Conservation (phyloP, 2,113 vertebrate species). For the Fulmarus glacialis region DNA sequence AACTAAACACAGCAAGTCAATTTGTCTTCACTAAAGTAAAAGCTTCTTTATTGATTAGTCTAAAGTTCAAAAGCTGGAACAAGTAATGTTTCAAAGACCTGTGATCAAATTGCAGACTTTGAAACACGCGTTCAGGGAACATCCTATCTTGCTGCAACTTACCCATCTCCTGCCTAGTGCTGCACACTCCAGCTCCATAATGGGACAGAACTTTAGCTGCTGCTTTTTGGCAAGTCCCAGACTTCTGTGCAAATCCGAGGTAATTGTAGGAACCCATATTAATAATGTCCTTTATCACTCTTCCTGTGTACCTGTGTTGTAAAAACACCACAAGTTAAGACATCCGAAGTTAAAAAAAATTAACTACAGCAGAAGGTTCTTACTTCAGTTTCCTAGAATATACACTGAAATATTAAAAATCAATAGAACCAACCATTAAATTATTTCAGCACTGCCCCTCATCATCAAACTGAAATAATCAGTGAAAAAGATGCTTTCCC, state of each 20-base stretch:
- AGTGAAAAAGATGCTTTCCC: background rate
- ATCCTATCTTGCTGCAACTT: constrained; percentile 31
- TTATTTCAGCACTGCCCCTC: background rate
- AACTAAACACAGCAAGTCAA: background rate
- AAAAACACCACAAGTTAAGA: constrained; percentile 38
- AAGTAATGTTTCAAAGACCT: background rate
- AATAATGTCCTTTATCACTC: constrained; percentile 89
- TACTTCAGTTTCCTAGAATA: background rate
- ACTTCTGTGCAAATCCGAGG: constrained; percentile 92
- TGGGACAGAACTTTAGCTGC: constrained; percentile 78
- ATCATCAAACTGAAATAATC: background rate
- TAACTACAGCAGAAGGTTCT: background rate
- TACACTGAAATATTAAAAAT: background rate
- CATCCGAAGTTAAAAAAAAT: background rate
- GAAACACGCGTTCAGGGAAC: background rate
- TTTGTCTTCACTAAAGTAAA: background rate
- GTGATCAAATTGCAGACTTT: background rate
- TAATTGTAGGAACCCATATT: constrained; percentile 99
- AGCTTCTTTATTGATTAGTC: background rate
- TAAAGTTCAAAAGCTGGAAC: background rate
- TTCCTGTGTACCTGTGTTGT: constrained; percentile 87
- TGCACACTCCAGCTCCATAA: constrained; percentile 90
- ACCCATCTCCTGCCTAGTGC: constrained; percentile 94
- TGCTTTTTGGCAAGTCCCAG: constrained; percentile 84
- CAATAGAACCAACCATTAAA: background rate